phyloP scores from a whole-genome alignment of 2,113 vertebrate species.

The Lipotes vexillifer region DNA sequence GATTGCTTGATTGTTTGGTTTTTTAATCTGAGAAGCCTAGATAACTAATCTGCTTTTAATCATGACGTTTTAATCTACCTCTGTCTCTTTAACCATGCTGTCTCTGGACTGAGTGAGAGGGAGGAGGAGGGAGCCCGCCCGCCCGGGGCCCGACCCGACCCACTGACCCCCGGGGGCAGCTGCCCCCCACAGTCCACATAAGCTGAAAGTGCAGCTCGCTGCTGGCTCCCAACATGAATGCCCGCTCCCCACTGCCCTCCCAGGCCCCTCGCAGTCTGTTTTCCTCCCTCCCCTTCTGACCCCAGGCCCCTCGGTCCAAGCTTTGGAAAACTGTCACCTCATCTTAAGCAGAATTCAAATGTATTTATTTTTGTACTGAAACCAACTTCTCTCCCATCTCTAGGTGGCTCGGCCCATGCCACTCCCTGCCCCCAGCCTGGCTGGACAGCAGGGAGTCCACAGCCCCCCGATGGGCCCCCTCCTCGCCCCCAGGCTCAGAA shows the following conservation, averaged over 20 bases:
- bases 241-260: constrained; percentile 47
- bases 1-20: constrained; percentile 77
- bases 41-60: constrained; percentile 85
- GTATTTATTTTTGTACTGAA: constrained; percentile 51
- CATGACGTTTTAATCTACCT: constrained; percentile 97
- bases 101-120: constrained; percentile 81
- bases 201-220: constrained; percentile 82
- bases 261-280: neutral
- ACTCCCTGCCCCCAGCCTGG: neutral
- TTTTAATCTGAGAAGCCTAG: constrained; percentile 79
- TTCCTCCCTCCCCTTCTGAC: neutral
- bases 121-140: constrained; percentile 49
- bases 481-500: neutral
- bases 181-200: constrained; percentile 86
- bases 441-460: neutral
- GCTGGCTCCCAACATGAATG: constrained; percentile 54
- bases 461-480: neutral
- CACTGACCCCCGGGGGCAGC: neutral
- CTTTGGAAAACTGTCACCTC: constrained; percentile 68
- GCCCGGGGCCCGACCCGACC: neutral
- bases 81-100: constrained; percentile 88
- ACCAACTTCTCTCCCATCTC: constrained; percentile 27
- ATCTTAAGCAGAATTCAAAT: constrained; percentile 51
- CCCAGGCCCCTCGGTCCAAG: constrained; percentile 47
- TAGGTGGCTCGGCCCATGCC: neutral